Conservation (phyloP, 2,113 vertebrate genomes). For the Plecturocebus donacophilus region DNA sequence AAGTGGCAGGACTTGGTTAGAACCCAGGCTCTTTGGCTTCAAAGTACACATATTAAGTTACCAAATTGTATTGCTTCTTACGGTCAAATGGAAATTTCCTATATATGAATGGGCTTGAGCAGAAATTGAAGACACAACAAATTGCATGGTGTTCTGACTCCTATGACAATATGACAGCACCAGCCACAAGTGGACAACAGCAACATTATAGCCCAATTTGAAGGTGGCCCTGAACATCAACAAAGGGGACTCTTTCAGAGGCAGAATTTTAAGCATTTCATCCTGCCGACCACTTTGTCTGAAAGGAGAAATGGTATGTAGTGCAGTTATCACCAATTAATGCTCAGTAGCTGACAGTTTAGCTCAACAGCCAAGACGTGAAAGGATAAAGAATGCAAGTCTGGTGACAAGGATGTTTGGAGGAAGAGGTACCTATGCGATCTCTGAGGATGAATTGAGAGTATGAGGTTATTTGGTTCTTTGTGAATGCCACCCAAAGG, state of each 20-base stretch:
- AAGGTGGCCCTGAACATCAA: not conserved
- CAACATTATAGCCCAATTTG: not conserved
- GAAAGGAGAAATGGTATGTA: not conserved
- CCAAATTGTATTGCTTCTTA: not conserved
- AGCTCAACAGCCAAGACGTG: not conserved
- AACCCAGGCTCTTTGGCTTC: not conserved
- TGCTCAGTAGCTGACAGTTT: not conserved
- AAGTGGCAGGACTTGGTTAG: not conserved
- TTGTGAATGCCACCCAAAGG: not conserved
- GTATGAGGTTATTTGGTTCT: not conserved
- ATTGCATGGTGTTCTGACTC: not conserved
- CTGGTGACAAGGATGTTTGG: not conserved
- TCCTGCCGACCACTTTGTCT: not conserved
- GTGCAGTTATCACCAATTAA: not conserved
- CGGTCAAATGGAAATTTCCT: not conserved
- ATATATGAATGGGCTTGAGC: not conserved
- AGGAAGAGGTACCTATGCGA: fast-evolving
- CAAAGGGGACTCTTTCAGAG: not conserved
- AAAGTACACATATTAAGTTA: not conserved
- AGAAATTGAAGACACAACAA: not conserved
- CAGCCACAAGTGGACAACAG: too few species aligned
- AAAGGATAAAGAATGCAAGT: not conserved
- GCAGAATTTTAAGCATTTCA: not conserved
- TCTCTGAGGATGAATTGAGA: not conserved
- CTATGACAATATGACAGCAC: not conserved